A percentile compares a stretch with the other conserved stretches of the same genome.
Conservation (phyloP, 2,113 vertebrate genomes). For the Pyxicephalus adspersus region DNA sequence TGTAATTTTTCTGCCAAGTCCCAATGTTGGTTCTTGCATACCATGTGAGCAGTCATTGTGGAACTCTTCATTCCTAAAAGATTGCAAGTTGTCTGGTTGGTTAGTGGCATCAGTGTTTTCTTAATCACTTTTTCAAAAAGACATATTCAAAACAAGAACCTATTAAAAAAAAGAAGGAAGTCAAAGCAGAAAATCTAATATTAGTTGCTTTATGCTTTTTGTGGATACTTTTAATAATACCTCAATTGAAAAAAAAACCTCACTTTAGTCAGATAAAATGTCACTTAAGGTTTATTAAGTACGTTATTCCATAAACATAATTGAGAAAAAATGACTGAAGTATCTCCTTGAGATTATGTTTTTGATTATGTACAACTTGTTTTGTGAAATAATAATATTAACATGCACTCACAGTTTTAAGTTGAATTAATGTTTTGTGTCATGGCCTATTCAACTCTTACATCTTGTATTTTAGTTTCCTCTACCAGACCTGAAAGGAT, state of each 20-base stretch:
- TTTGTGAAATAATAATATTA: slow-evolving; percentile 11
- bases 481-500: background rate
- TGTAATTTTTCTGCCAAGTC: too few relatives aligned
- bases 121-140: too few relatives aligned
- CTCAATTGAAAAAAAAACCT: background rate
- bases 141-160: too few relatives aligned
- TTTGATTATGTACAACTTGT: background rate
- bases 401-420: background rate
- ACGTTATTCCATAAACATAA: background rate
- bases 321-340: slow-evolving; percentile 18
- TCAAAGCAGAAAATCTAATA: too few relatives aligned
- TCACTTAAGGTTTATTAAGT: background rate
- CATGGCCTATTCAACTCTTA: background rate
- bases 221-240: too few relatives aligned
- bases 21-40: too few relatives aligned
- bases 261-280: background rate
- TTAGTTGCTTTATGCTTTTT: too few relatives aligned
- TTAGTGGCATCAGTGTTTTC: too few relatives aligned
- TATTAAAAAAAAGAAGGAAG: too few relatives aligned
- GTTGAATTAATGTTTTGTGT: slow-evolving; percentile 4
- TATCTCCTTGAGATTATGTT: slow-evolving; percentile 13
- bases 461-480: background rate
- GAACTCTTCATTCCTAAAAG: too few relatives aligned
- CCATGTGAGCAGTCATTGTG: too few relatives aligned
- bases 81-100: too few relatives aligned